phyloP scores from a whole-genome alignment of 1,140 invertebrate species.

The Drosophila baimaii region DNA sequence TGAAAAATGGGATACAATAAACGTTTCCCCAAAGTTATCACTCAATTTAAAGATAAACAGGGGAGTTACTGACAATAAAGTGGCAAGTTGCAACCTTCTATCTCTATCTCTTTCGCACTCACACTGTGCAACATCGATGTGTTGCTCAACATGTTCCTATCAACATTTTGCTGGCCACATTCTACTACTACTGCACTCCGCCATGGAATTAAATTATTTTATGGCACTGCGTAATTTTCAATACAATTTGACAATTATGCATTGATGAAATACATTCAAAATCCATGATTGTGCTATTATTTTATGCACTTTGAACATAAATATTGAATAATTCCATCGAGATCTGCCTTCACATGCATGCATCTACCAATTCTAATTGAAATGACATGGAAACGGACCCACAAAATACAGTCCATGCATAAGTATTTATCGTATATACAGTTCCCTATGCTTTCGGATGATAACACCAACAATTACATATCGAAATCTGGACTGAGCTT shows the following conservation, averaged over 20 bases:
- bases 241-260: not conserved
- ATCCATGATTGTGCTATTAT: too few species aligned
- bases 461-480: slow-evolving; percentile 22
- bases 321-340: not conserved
- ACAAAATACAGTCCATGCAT: not conserved
- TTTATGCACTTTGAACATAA: not conserved
- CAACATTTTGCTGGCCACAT: not conserved
- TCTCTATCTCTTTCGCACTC: not conserved
- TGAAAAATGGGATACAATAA: too few species aligned
- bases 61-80: too few species aligned
- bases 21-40: too few species aligned
- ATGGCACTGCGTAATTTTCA: not conserved
- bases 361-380: not conserved
- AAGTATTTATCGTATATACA: not conserved
- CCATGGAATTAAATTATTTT: not conserved
- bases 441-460: not conserved
- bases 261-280: too few species aligned
- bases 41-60: too few species aligned
- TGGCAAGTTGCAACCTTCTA: too few species aligned
- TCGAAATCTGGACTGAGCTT: slow-evolving; percentile 6
- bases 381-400: not conserved
- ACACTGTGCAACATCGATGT: not conserved
- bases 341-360: not conserved
- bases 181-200: too few species aligned
- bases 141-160: not conserved